Evolutionary conservation across 35 echinoderm and acorn worm species (phyloP).

Genomic region (Hemicentrotus pulcherrimus): DNA sequence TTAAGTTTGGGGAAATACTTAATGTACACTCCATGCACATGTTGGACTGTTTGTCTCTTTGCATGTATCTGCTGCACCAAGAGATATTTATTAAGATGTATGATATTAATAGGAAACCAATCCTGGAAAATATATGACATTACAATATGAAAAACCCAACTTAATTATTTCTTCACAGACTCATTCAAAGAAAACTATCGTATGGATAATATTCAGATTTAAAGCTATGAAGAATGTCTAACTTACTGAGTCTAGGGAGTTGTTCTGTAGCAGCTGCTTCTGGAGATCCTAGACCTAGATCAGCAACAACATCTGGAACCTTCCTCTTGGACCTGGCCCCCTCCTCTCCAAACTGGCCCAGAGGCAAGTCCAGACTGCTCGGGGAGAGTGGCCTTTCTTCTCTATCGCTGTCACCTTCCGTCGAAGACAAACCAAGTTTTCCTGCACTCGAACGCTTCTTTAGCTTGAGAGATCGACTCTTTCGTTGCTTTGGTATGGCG

Average conservation of each 20-base stretch:
- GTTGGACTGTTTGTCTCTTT: too few species aligned
- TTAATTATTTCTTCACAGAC: too few species aligned
- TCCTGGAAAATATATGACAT: too few species aligned
- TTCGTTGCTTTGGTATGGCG: slow-evolving; percentile 37
- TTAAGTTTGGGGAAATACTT: too few species aligned
- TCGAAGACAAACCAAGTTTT: background rate
- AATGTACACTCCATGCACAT: too few species aligned
- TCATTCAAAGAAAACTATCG: background rate
- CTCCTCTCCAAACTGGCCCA: slow-evolving; percentile 40
- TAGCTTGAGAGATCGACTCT: slow-evolving; percentile 6
- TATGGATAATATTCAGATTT: background rate
- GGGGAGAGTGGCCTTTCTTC: slow-evolving; percentile 1
- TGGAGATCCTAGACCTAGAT: slow-evolving; percentile 16
- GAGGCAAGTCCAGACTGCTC: slow-evolving; percentile 25
- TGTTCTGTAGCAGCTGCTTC: slow-evolving; percentile 58
- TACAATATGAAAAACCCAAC: too few species aligned
- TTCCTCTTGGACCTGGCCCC: slow-evolving; percentile 40
- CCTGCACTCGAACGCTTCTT: slow-evolving; percentile 23
- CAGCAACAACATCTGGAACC: slow-evolving; percentile 33
- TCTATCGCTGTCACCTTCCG: slow-evolving; percentile 14
- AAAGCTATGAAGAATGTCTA: background rate
- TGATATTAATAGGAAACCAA: too few species aligned
- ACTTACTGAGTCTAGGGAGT: slow-evolving; percentile 82
- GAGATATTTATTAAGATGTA: too few species aligned
- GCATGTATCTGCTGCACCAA: too few species aligned